Base-by-base conservation (phyloP, 1,140 invertebrate species). In the Proales similis region DNA sequence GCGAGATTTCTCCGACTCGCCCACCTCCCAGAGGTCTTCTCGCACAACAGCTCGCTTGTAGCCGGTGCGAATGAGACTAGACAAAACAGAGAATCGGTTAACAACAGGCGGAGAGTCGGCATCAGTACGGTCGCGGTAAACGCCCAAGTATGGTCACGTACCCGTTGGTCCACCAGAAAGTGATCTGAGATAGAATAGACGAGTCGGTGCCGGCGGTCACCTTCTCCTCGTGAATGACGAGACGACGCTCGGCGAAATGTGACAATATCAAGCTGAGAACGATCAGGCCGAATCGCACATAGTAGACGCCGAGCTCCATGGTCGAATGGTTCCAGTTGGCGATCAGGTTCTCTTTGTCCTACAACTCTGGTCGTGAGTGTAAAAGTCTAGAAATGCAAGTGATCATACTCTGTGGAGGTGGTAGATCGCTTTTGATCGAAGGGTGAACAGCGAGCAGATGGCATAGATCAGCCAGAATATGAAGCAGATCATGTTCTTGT, bases 131-230 rank as follows among this genome's bases (percentile, higher is more conserved):
- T 30, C 17, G 4, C 3, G 9, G 12, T 27, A n/a, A 27, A 49
- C 19, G 32, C 24, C 12, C 20, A 6, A 33, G n/a, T n/a, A n/a
- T n/a, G n/a, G 3, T 22, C n/a, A 51, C 30, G 26, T 53, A 53
- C 33, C 36, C 36, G 45, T 57, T 57, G 29, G 45, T 57, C 51
- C 51, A 57, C 51, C 51, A 57, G 32, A 57, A 57, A 0, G 51
- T 57, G 3, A 57, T n/a, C 20, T 42, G 39, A 9, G 51, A 57
- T 1, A 57, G 24, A 20, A 57, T 17, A 39, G 51, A 57, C 9
- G 33, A 42, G 30, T 57, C 45, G 26, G 27, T 26, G 14, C 45
- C 51, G 19, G 51, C 24, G 11, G 33, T 32, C 9, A 30, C 20
- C 32, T 57, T 57, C 51, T 57, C n/a, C n/a, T n/a, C n/a, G n/a